A percentile compares a stretch with the other conserved stretches of the same genome.
These are phyloP conservation scores for Apocrypta bakeri DNA, from an alignment of 1,140 invertebrate species.

Conservation along the genomic window DNA sequence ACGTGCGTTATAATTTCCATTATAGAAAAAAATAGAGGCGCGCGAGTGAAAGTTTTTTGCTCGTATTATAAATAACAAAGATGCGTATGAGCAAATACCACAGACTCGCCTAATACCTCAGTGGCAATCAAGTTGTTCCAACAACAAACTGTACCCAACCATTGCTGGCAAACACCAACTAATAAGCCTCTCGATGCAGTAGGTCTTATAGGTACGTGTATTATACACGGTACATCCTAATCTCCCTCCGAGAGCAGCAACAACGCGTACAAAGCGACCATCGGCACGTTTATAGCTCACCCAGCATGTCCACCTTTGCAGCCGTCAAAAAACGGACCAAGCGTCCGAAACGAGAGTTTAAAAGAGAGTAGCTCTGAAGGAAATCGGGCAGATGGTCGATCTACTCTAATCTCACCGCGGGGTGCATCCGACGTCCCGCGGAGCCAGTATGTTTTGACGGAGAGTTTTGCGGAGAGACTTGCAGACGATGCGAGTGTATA, in stretches of 20 bases:
- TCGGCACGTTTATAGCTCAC: background rate
- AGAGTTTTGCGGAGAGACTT: background rate
- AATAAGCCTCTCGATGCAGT: background rate
- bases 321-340: background rate
- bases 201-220: background rate
- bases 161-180: background rate
- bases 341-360: conserved; percentile 10
- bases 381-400: conserved; percentile 14
- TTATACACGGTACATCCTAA: background rate
- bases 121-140: background rate
- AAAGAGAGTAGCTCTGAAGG: background rate
- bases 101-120: too few species aligned
- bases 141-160: background rate
- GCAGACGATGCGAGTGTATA: too few species aligned
- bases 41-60: background rate
- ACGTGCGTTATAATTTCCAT: too few species aligned
- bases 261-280: background rate
- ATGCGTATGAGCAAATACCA: too few species aligned
- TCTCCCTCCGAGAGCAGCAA: background rate
- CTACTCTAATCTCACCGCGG: conserved; percentile 1
- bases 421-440: background rate
- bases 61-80: too few species aligned
- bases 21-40: background rate
- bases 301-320: too few species aligned
- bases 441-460: background rate